Percentiles rank a stretch among this genome's conserved stretches.
These are phyloP conservation scores for Psettodes erumei DNA, from an alignment of 2,113 vertebrate genomes.

Conservation along the genomic window DNA sequence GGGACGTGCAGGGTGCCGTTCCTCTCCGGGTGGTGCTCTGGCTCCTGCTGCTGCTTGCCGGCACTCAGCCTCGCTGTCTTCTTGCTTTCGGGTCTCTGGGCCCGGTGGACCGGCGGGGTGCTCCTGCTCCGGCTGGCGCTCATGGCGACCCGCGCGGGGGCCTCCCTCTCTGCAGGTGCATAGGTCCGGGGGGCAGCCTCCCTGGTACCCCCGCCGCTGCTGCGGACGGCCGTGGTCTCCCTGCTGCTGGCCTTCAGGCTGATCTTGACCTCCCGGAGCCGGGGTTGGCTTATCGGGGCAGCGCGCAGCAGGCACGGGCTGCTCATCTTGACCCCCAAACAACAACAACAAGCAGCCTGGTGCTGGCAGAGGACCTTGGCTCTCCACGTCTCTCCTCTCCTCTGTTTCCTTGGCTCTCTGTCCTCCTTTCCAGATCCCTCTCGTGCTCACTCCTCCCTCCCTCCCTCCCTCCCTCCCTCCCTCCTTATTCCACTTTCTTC, in stretches of 20 bases:
- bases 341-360: constrained; percentile 46
- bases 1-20: constrained; percentile 75
- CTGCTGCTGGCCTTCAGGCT: constrained; percentile 79
- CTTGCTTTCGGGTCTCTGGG: constrained; percentile 61
- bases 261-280: constrained; percentile 82
- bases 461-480: constrained; percentile 27
- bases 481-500: constrained; percentile 37
- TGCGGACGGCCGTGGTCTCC: constrained; percentile 61
- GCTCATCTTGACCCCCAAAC: constrained; percentile 77
- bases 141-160: constrained; percentile 52
- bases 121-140: constrained; percentile 79
- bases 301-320: constrained; percentile 83
- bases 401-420: constrained; percentile 71
- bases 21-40: constrained; percentile 72
- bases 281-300: constrained; percentile 78
- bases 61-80: constrained; percentile 48
- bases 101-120: constrained; percentile 79
- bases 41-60: constrained; percentile 49
- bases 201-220: constrained; percentile 44
- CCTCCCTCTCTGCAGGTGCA: constrained; percentile 68
- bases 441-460: constrained; percentile 57
- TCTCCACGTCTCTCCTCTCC: constrained; percentile 72
- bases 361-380: constrained; percentile 62
- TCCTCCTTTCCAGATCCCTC: constrained; percentile 74
- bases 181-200: constrained; percentile 55